Base-by-base conservation (phyloP, 2,113 vertebrate genomes). In the Petrocephalus microphthalmus region DNA sequence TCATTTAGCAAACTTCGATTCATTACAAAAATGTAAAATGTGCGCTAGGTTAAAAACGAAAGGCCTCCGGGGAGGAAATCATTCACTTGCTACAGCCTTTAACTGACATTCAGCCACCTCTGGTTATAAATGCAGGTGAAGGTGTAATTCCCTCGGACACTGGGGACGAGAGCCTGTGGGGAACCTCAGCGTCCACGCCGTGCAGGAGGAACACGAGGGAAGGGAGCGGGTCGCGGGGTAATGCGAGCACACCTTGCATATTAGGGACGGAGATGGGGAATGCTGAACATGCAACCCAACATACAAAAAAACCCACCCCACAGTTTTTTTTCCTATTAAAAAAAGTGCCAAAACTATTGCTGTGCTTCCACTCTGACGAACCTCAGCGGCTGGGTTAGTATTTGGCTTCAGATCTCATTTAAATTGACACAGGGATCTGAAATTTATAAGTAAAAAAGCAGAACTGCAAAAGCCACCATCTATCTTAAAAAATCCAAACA, bases 1-100 rank as follows among this genome's bases (percentile, higher is more conserved):
- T 93, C 42, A 88, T 88, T 92, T 92, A 94, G 94, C 95, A 95
- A 96, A 94, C 95, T 95, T 93, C 78, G 85, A 60, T 87, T 81
- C 74, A 67, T 87, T 89, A 89, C 86, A 89, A 87, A 89, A 89
- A 87, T 89, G 89, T 89, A 89, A 89, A 89, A 89, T 87, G 56
- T 84, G 78, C 71, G 64, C 85, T 64, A 87, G 84, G 54, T 83
- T 89, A 84, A 64, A 89, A 89, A 89, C 60, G 87, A 89, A 89
- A 89, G 89, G 86, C 86, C 89, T 85, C 82, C 7, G 45, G 82
- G 52, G 52, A 29, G 86, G 88, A 84, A 89, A 87, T 52, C 71
- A 89, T 82, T 83, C 7, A 89, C 85, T 7, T 60, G 53, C 52
- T 64, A 87, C 37, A 2, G 33, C 53, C n/a, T 54, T 17, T 47